Percentiles rank a stretch among this genome's conserved stretches.
Conservation (phyloP, 2,888 invertebrate species). For the Mongoloraphidia duomilia region DNA sequence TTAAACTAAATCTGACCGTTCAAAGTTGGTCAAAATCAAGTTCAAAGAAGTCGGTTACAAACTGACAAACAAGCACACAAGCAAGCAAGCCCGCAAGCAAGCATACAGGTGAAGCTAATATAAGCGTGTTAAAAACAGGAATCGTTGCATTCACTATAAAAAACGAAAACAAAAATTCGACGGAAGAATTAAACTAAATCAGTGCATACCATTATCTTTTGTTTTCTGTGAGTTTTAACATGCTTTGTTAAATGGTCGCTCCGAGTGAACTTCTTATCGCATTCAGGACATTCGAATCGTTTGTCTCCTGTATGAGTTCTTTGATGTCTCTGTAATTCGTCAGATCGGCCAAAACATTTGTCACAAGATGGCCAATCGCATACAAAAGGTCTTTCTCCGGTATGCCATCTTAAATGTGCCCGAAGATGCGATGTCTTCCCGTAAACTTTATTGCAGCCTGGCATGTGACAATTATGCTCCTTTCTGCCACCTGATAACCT, state of each 20-base stretch:
- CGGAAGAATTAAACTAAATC: too few relatives aligned
- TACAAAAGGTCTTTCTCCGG: conserved; percentile 79
- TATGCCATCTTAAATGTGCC: conserved; percentile 86
- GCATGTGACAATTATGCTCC: conserved; percentile 74
- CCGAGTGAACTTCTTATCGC: conserved; percentile 80
- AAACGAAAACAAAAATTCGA: too few relatives aligned
- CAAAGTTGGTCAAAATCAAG: too few relatives aligned
- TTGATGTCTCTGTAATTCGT: conserved; percentile 78
- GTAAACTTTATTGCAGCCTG: conserved; percentile 78
- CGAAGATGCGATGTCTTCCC: conserved; percentile 90
- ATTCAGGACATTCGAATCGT: conserved; percentile 72
- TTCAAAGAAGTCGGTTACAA: too few relatives aligned
- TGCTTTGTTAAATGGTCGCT: conserved; percentile 89
- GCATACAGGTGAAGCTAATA: too few relatives aligned
- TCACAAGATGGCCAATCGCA: conserved; percentile 84
- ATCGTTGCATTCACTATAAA: too few relatives aligned
- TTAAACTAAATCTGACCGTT: too few relatives aligned
- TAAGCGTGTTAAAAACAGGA: too few relatives aligned
- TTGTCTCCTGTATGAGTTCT: conserved; percentile 86
- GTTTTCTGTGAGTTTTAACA: conserved; percentile 70
- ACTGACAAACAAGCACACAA: too few relatives aligned
- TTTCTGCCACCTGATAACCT: conserved; percentile 41
- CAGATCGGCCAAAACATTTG: conserved; percentile 81
- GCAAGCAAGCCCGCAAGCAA: too few relatives aligned
- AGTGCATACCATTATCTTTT: conserved; percentile 29